A percentile compares a stretch with the other conserved stretches of the same genome.
phyloP scores from a whole-genome alignment of 2,888 invertebrate genomes.

The Tipula confusa region DNA sequence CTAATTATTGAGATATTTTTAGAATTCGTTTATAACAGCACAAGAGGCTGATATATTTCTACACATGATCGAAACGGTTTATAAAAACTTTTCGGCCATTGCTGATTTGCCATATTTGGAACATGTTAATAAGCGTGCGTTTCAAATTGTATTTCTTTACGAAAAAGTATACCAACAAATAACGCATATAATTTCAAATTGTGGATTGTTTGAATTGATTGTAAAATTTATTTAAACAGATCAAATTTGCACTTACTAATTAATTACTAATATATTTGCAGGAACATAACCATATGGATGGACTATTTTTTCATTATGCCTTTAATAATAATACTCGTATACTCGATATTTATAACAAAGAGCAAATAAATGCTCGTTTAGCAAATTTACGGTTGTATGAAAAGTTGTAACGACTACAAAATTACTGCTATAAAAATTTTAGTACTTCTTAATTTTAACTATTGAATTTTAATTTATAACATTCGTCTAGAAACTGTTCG shows the following conservation, averaged over 20 bases:
- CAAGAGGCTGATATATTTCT: slow-evolving; percentile 4
- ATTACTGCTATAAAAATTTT: too few relatives aligned
- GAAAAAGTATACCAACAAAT: not conserved
- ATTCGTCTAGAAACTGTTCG: too few relatives aligned
- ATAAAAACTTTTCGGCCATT: not conserved
- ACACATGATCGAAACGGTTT: not conserved
- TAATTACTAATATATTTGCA: not conserved
- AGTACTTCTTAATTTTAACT: too few relatives aligned
- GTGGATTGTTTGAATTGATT: not conserved
- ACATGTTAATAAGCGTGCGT: not conserved
- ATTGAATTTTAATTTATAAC: too few relatives aligned
- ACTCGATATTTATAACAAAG: not conserved
- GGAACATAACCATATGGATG: not conserved
- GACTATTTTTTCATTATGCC: not conserved
- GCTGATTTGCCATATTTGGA: not conserved
- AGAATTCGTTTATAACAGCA: not conserved
- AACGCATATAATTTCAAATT: not conserved
- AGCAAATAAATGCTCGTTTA: not conserved
- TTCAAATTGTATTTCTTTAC: not conserved
- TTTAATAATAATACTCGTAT: not conserved
- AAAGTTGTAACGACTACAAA: too few relatives aligned
- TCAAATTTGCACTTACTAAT: not conserved
- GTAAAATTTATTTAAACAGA: not conserved
- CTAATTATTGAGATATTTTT: not conserved
- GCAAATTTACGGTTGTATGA: not conserved